Evolutionary conservation across 2,888 invertebrate species (phyloP).

Genomic region (Galerucella nymphaeae): DNA sequence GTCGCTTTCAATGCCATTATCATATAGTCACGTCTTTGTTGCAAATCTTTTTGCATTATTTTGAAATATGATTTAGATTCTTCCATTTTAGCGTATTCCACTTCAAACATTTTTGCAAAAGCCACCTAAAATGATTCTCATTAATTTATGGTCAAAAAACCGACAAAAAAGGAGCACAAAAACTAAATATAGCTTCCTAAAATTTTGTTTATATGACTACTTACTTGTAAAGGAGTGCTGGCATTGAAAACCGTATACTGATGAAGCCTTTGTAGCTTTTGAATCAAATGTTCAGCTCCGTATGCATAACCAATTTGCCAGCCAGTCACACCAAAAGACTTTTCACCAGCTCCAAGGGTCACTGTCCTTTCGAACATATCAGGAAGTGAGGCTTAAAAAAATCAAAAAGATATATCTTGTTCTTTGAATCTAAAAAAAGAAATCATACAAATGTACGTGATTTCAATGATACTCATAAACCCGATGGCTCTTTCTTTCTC

Average conservation of each 20-base stretch:
- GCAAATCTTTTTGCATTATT: slow-evolving; percentile 78
- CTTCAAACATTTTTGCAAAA: slow-evolving; percentile 87
- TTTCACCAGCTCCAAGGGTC: slow-evolving; percentile 96
- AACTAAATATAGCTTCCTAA: too few relatives aligned
- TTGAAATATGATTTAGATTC: slow-evolving; percentile 85
- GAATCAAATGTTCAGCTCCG: slow-evolving; percentile 83
- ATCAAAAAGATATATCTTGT: background rate
- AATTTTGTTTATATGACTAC: background rate
- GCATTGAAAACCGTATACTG: slow-evolving; percentile 95
- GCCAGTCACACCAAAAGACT: slow-evolving; percentile 97
- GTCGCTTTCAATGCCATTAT: slow-evolving; percentile 78
- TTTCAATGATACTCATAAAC: too few relatives aligned
- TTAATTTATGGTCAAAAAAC: too few relatives aligned
- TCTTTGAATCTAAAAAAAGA: too few relatives aligned
- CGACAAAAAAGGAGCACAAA: too few relatives aligned
- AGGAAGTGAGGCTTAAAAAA: slow-evolving; percentile 81
- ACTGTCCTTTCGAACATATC: slow-evolving; percentile 99
- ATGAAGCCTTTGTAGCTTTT: slow-evolving; percentile 87
- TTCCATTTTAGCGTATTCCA: slow-evolving; percentile 78
- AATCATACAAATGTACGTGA: too few relatives aligned
- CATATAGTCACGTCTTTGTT: slow-evolving; percentile 83
- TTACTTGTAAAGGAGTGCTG: slow-evolving; percentile 86
- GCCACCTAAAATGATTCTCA: slow-evolving; percentile 76
- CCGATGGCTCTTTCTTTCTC: too few relatives aligned
- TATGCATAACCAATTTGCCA: slow-evolving; percentile 99